Conservation (phyloP, 2,888 invertebrate genomes). For the Julus scandinavius region DNA sequence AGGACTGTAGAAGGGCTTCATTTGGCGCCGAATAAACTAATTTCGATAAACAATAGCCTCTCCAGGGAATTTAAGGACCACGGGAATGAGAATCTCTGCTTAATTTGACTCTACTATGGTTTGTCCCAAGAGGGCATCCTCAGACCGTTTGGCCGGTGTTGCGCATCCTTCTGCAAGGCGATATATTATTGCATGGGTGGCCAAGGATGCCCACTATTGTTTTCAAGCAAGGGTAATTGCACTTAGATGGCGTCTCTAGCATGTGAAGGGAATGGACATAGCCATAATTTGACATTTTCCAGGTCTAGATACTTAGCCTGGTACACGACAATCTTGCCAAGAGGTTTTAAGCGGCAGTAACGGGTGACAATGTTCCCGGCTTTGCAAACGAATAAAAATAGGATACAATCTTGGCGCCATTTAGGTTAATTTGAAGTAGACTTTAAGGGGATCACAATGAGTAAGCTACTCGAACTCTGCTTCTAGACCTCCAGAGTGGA, state of each 20-base stretch:
- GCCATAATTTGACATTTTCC: constrained; percentile 9
- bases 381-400: neutral
- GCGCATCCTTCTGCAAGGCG: neutral
- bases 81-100: constrained; percentile 1
- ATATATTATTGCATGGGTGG: neutral
- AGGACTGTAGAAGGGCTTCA: neutral
- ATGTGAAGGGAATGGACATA: neutral
- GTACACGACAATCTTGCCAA: constrained; percentile 6
- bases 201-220: constrained; percentile 12
- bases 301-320: neutral
- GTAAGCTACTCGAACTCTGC: neutral
- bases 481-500: neutral
- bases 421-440: neutral
- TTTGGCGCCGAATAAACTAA: constrained; percentile 29
- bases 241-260: constrained; percentile 25
- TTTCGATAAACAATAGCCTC: constrained; percentile 36
- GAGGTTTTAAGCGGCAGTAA: neutral
- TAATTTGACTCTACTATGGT: constrained; percentile 22
- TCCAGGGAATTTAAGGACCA: neutral
- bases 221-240: constrained; percentile 34
- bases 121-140: neutral
- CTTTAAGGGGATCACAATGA: neutral
- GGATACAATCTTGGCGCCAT: neutral
- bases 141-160: neutral
- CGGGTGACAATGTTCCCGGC: neutral